Conservation (phyloP, 92 coral and sea anemone species). For the Heliopora coerulea region DNA sequence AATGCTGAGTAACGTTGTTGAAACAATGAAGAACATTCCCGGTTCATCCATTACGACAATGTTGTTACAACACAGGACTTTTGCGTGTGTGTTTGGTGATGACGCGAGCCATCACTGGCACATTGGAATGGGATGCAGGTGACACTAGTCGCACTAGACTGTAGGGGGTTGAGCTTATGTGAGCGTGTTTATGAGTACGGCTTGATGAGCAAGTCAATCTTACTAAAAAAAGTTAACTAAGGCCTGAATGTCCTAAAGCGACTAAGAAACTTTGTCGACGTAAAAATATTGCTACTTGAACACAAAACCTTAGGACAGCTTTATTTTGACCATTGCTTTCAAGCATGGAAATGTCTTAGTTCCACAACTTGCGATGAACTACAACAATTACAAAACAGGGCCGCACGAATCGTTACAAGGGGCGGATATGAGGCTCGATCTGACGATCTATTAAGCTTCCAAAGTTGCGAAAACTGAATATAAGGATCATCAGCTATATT, state of each 20-base stretch:
- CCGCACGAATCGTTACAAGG: neutral
- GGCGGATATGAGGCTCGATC: neutral
- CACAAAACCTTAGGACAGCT: neutral
- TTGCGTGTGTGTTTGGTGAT: no score
- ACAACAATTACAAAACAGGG: conserved; percentile 4
- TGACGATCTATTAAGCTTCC: neutral
- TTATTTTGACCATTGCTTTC: neutral
- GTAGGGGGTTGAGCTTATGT: no score
- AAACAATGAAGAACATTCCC: no score
- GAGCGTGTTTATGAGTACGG: no score
- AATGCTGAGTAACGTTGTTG: no score
- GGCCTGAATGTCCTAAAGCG: neutral
- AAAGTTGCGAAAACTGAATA: no score
- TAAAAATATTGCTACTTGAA: neutral
- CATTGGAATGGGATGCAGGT: no score
- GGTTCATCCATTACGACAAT: no score
- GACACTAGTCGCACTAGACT: no score
- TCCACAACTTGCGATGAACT: neutral
- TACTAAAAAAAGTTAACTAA: neutral
- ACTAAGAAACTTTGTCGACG: neutral
- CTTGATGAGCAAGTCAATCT: neutral
- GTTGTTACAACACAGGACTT: no score
- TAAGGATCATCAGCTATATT: no score
- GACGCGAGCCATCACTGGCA: no score
- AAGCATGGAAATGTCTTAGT: neutral